Percentiles rank a stretch among this genome's conserved stretches.
phyloP scores from a whole-genome alignment of 1,140 invertebrate species.

The Palaemon carinicauda region DNA sequence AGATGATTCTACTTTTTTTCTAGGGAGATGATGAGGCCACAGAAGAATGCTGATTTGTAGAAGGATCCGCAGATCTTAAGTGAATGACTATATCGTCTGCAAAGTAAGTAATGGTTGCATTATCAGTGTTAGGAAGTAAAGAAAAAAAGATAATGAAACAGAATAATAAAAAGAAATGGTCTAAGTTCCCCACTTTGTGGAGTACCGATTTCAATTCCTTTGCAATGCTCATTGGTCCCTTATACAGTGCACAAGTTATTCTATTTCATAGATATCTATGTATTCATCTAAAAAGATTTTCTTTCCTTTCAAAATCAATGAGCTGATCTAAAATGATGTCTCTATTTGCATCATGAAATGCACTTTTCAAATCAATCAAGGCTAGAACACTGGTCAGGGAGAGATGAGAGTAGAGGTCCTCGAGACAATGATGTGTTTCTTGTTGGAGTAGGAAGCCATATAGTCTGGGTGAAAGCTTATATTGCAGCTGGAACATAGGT shows the following conservation, averaged over 20 bases:
- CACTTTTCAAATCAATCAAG: background rate
- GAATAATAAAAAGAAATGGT: conserved; percentile 9
- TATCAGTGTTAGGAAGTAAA: background rate
- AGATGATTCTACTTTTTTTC: background rate
- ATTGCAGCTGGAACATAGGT: too few relatives aligned
- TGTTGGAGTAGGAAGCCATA: background rate
- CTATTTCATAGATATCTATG: background rate
- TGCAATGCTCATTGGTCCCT: background rate
- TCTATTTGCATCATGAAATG: too few relatives aligned
- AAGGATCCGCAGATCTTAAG: background rate
- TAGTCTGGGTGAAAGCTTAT: background rate
- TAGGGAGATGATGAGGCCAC: background rate
- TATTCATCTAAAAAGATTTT: background rate
- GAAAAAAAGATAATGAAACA: background rate
- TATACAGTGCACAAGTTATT: background rate
- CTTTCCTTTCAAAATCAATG: too few relatives aligned
- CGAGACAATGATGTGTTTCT: background rate
- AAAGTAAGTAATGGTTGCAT: background rate
- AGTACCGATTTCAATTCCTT: background rate
- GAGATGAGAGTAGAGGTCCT: background rate
- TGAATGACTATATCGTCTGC: too few relatives aligned
- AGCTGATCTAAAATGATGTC: too few relatives aligned
- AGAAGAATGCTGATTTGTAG: background rate
- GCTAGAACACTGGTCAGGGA: background rate
- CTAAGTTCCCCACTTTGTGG: background rate